phyloP scores from a whole-genome alignment of 1,140 invertebrate species.

The Drepana arcuata region DNA sequence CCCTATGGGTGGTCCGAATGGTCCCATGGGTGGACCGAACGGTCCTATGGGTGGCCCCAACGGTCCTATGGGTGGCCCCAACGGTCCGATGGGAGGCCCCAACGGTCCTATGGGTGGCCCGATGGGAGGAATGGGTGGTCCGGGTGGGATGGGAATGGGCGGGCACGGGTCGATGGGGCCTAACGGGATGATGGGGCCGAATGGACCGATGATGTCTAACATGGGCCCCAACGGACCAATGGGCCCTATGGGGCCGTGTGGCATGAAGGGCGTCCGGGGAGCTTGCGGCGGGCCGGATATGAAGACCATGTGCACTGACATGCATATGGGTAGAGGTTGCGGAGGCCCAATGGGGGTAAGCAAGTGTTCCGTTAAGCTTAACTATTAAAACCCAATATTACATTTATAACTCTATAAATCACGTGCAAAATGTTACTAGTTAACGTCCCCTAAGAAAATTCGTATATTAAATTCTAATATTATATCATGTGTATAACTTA shows the following conservation, averaged over 20 bases:
- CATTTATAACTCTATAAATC: no score
- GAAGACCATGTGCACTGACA: slow-evolving; percentile 67
- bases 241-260: slow-evolving; percentile 64
- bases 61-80: slow-evolving; percentile 56
- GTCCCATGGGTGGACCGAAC: slow-evolving; percentile 64
- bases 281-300: slow-evolving; percentile 66
- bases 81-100: slow-evolving; percentile 54
- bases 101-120: slow-evolving; percentile 61
- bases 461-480: no score
- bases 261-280: slow-evolving; percentile 62
- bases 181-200: slow-evolving; percentile 69
- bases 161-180: slow-evolving; percentile 67
- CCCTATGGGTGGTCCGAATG: slow-evolving; percentile 41
- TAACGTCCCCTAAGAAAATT: no score
- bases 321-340: slow-evolving; percentile 68
- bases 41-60: slow-evolving; percentile 54
- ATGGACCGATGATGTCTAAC: slow-evolving; percentile 62
- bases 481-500: no score
- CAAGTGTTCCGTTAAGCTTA: no score
- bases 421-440: no score
- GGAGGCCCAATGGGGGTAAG: slow-evolving; percentile 68
- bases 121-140: slow-evolving; percentile 57
- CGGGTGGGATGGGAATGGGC: slow-evolving; percentile 59
- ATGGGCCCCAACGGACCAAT: slow-evolving; percentile 68
- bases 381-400: no score